Base-by-base conservation (phyloP, 2,797 vertebrate genomes). In the Hyperoplus immaculatus region DNA sequence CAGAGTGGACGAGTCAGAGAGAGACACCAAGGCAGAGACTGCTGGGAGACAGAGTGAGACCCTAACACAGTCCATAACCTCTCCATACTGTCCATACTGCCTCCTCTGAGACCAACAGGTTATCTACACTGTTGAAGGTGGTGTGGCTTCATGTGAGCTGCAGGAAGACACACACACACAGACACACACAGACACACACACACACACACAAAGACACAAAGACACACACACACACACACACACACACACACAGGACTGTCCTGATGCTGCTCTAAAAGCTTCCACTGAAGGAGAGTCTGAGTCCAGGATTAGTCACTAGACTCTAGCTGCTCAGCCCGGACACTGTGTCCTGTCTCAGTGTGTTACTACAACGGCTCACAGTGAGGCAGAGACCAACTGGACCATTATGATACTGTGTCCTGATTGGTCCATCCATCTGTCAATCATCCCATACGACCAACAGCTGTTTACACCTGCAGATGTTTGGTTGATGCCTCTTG, bases 361-460 rank as follows among this genome's bases (percentile, higher is more conserved):
- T 42, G 56, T 59, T 42, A 69, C 67, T 58, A n/a, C 67, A 65
- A 53, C 65, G 43, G 65, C 36, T 66, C 64, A 53, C 21, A 54
- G 42, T 53, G 5, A 43, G 63, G n/a, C 64, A 8, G 4, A 43
- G 13, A 54, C 50, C 50, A 15, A 5, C 63, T 43, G 50, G 50
- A 67, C 64, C 64, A 43, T 9, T 5, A 43, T 55, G 64, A 54
- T 39, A 67, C 66, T 38, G 61, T 7, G 61, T 50, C 46, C 61
- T 50, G 45, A 64, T 50, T 50, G 46, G 46, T 64, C 18, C 61
- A 50, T 49, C 45, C 46, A 50, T 64, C 43, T 29, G 60, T 60
- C 59, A 61, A 61, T 64, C 61, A 64, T 49, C 38, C 46, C 9
- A 64, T 15, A 64, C 46, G 21, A 60, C 39, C 58, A 6, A 21